phyloP scores from a whole-genome alignment of 2,888 invertebrate species.

The Gasteruption jaculator region DNA sequence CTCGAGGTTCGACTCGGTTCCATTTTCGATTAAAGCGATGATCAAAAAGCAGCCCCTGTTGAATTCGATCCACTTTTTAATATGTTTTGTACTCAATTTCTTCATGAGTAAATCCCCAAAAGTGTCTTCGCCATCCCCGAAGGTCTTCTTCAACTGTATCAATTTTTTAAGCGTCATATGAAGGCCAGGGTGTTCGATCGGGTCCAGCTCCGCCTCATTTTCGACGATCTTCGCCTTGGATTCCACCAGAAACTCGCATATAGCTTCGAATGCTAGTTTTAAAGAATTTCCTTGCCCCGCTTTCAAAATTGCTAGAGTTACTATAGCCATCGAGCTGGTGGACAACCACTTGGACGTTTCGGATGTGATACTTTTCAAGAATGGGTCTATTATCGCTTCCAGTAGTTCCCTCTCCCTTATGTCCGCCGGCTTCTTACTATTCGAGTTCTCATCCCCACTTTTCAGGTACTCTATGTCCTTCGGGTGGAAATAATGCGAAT shows the following conservation, averaged over 20 bases:
- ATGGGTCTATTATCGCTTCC: slow-evolving; percentile 59
- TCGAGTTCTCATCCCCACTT: slow-evolving; percentile 67
- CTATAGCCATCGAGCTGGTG: slow-evolving; percentile 62
- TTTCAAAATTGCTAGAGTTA: slow-evolving; percentile 68
- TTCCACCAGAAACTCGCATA: slow-evolving; percentile 52
- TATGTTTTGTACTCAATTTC: slow-evolving; percentile 54
- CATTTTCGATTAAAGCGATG: slow-evolving; percentile 64
- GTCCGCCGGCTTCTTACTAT: slow-evolving; percentile 67
- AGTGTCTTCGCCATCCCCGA: slow-evolving; percentile 41
- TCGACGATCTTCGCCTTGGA: slow-evolving; percentile 56
- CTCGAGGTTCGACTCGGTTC: slow-evolving; percentile 50
- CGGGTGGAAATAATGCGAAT: slow-evolving; percentile 79
- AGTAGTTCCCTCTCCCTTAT: slow-evolving; percentile 67
- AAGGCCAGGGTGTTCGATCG: slow-evolving; percentile 70
- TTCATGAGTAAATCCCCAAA: slow-evolving; percentile 60
- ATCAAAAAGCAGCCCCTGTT: slow-evolving; percentile 78
- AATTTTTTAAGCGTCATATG: slow-evolving; percentile 76
- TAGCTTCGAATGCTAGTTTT: slow-evolving; percentile 49
- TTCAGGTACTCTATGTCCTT: slow-evolving; percentile 69
- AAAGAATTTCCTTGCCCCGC: slow-evolving; percentile 56
- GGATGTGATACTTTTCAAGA: slow-evolving; percentile 57
- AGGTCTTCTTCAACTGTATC: slow-evolving; percentile 61
- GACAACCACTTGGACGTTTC: slow-evolving; percentile 67
- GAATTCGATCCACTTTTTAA: slow-evolving; percentile 63
- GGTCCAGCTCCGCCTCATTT: slow-evolving; percentile 45